Evolutionary conservation across 1,140 invertebrate genomes (phyloP).

Genomic region (Globodera rostochiensis): DNA sequence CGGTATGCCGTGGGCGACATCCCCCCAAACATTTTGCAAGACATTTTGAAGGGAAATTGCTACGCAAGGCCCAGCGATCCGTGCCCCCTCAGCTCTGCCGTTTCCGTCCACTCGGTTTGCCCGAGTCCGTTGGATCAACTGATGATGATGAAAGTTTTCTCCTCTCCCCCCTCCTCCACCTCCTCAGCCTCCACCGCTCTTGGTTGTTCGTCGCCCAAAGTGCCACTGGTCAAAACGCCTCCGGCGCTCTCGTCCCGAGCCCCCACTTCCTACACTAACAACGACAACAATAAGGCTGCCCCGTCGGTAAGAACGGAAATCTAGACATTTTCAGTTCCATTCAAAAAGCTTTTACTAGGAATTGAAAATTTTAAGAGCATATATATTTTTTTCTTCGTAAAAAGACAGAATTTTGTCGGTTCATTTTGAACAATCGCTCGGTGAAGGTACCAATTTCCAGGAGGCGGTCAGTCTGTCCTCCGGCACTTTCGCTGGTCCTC

Average conservation of each 20-base stretch:
- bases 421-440: no score
- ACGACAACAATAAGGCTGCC: background rate
- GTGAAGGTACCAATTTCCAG: background rate
- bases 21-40: background rate
- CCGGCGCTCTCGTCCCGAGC: background rate
- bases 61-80: background rate
- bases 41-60: background rate
- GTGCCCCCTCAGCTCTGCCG: background rate
- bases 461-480: background rate
- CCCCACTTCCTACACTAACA: background rate
- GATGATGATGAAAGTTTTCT: background rate
- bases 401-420: no score
- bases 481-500: slow-evolving; percentile 2
- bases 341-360: no score
- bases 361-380: no score
- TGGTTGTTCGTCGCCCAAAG: background rate
- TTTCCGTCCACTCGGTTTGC: background rate
- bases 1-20: background rate
- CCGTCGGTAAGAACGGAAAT: no score
- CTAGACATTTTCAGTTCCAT: no score
- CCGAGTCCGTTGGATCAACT: slow-evolving; percentile 18
- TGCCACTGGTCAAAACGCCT: background rate
- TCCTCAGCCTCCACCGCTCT: background rate
- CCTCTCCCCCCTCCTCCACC: background rate
- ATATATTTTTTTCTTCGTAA: no score